Conservation (phyloP, 2,797 vertebrate species). For the Characodon lateralis region DNA sequence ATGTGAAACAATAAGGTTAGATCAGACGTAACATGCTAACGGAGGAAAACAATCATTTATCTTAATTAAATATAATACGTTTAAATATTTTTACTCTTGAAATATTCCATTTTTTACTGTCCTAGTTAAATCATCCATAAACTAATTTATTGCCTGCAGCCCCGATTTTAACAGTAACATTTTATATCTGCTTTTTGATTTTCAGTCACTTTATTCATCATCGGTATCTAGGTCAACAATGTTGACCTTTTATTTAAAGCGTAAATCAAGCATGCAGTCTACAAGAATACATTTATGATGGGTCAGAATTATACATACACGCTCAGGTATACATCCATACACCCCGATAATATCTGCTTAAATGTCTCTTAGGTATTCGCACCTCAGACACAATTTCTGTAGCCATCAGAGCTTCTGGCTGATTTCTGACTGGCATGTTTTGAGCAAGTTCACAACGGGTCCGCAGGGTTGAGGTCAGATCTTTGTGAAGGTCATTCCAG, state of each 20-base stretch:
- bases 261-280: too few relatives aligned
- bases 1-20: neutral
- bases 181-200: too few relatives aligned
- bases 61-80: neutral
- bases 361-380: too few relatives aligned
- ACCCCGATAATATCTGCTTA: too few relatives aligned
- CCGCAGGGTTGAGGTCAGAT: too few relatives aligned
- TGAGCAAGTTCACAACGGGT: too few relatives aligned
- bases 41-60: neutral
- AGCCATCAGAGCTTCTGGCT: too few relatives aligned
- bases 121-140: neutral
- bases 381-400: too few relatives aligned
- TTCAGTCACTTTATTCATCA: neutral
- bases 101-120: neutral
- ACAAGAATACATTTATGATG: neutral
- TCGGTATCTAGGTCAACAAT: neutral
- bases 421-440: too few relatives aligned
- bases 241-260: too few relatives aligned
- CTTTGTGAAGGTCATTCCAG: too few relatives aligned
- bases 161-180: neutral
- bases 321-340: too few relatives aligned
- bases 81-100: neutral
- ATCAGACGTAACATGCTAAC: neutral
- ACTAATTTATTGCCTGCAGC: conserved; percentile 1
- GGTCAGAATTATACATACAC: neutral